Conservation (phyloP, 2,888 invertebrate species). For the Stomorhina lunata region DNA sequence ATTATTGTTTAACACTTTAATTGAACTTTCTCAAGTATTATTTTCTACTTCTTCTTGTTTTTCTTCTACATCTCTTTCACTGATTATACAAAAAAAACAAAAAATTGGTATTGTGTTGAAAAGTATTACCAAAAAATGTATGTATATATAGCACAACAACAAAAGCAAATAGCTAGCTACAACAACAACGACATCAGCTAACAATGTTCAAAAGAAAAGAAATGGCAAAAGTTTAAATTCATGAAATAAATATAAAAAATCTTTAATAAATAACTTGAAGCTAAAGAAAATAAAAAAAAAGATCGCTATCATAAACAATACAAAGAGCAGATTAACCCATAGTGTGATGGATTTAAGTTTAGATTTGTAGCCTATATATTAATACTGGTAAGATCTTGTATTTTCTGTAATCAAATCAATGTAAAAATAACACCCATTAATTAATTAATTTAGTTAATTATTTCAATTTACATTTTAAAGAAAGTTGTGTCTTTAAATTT, state of each 20-base stretch:
- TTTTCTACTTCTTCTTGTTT: too few relatives aligned
- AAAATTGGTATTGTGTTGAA: slow-evolving; percentile 18
- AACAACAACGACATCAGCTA: slow-evolving; percentile 27
- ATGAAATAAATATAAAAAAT: slow-evolving; percentile 26
- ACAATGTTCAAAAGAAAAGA: slow-evolving; percentile 9
- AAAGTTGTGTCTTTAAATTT: too few relatives aligned
- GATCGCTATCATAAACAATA: slow-evolving; percentile 41
- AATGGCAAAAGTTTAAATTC: slow-evolving; percentile 45
- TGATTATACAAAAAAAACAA: not conserved
- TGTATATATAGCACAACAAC: not conserved
- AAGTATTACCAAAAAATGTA: slow-evolving; percentile 25
- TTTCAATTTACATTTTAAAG: too few relatives aligned
- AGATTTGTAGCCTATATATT: too few relatives aligned
- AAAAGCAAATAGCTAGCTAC: slow-evolving; percentile 43
- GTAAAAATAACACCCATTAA: too few relatives aligned
- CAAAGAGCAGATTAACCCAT: slow-evolving; percentile 54
- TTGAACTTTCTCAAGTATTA: slow-evolving; percentile 61
- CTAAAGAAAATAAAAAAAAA: slow-evolving; percentile 26
- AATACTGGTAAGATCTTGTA: too few relatives aligned
- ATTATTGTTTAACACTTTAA: slow-evolving; percentile 54
- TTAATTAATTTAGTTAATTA: too few relatives aligned
- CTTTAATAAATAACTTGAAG: slow-evolving; percentile 57
- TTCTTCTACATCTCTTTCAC: not conserved
- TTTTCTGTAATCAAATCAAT: too few relatives aligned
- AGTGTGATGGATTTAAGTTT: not conserved